These are phyloP conservation scores for Tenthredo mesomela DNA, from an alignment of 2,888 invertebrate genomes.

Conservation along the genomic window DNA sequence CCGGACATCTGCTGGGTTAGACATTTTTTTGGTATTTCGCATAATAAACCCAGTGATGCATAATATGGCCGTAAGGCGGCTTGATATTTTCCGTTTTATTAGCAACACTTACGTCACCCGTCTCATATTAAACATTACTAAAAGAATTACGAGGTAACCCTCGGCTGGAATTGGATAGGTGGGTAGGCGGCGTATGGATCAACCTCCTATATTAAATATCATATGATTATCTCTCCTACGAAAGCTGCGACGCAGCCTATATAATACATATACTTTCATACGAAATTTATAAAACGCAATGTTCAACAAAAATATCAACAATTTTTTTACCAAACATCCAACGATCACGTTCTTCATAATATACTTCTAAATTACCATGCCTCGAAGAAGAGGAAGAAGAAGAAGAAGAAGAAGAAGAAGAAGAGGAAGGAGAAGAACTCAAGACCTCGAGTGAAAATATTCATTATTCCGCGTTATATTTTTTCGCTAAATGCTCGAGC, in stretches of 20 bases:
- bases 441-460: background rate
- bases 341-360: background rate
- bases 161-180: slow-evolving; percentile 50
- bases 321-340: background rate
- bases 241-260: slow-evolving; percentile 2
- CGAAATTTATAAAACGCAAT: background rate
- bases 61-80: slow-evolving; percentile 73
- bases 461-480: background rate
- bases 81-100: slow-evolving; percentile 76
- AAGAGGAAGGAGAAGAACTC: background rate
- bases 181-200: slow-evolving; percentile 30
- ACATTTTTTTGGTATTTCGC: slow-evolving; percentile 64
- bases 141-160: slow-evolving; percentile 69
- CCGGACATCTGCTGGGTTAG: slow-evolving; percentile 70
- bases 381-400: background rate
- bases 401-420: background rate
- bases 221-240: slow-evolving; percentile 36
- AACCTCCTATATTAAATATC: slow-evolving; percentile 47
- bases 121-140: slow-evolving; percentile 73
- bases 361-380: background rate
- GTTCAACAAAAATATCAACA: background rate
- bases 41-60: slow-evolving; percentile 71
- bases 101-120: slow-evolving; percentile 66
- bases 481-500: background rate
- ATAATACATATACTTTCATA: background rate